These are phyloP conservation scores for Ovibos moschatus DNA, from an alignment of 2,113 vertebrate species.

Conservation along the genomic window DNA sequence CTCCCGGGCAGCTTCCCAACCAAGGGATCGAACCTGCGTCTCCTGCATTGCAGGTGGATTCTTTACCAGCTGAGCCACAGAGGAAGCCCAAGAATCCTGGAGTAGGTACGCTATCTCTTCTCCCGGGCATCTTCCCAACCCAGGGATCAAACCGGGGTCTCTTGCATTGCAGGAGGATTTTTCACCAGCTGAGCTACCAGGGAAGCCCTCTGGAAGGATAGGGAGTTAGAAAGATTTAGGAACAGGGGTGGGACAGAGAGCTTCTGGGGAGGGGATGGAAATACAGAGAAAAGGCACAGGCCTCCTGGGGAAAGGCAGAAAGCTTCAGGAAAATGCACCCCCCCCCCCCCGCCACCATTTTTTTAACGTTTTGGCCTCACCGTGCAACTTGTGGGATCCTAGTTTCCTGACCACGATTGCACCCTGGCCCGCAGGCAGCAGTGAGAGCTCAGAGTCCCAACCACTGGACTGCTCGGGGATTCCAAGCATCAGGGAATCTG, in stretches of 20 bases:
- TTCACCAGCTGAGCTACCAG: neutral
- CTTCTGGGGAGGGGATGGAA: neutral
- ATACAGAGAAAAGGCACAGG: neutral
- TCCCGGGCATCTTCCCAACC: neutral
- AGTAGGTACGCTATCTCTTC: neutral
- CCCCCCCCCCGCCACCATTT: accelerated
- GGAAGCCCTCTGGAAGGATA: neutral
- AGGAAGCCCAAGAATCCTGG: neutral
- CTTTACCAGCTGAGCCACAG: neutral
- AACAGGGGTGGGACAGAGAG: neutral
- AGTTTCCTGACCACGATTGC: neutral
- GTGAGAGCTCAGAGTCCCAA: neutral
- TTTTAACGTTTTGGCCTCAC: neutral
- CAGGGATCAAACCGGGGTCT: neutral
- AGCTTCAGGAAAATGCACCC: neutral
- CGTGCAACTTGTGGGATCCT: neutral
- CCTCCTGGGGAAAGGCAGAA: neutral
- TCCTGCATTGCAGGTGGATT: neutral
- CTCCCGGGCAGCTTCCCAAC: neutral
- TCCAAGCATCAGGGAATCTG: neutral
- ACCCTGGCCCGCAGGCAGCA: neutral
- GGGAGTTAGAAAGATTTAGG: neutral
- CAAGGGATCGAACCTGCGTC: neutral
- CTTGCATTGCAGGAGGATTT: neutral
- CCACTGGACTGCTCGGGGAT: neutral